A percentile compares a stretch with the other conserved stretches of the same genome.
Conservation (phyloP, 30 jellyfish, hydroid and myxozoan species). For the Cassiopea andromeda region DNA sequence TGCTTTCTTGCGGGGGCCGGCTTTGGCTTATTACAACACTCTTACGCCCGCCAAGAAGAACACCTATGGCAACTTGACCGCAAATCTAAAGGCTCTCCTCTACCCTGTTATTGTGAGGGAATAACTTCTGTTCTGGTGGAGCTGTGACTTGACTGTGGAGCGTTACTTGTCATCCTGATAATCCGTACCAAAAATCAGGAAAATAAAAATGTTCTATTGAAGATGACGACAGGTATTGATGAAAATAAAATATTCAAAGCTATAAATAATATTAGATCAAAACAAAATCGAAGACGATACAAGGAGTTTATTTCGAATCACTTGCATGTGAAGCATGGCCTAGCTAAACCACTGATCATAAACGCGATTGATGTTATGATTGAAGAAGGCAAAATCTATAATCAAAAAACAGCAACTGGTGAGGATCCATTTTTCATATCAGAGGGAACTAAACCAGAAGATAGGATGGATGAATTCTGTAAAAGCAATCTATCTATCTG, state of each 20-base stretch:
- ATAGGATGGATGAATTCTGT: too few relatives aligned
- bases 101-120: too few relatives aligned
- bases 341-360: not conserved
- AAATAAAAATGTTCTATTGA: not conserved
- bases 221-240: constrained; percentile 12
- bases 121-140: too few relatives aligned
- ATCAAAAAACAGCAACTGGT: constrained; percentile 12
- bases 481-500: too few relatives aligned
- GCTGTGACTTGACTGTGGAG: too few relatives aligned
- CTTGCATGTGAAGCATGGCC: constrained; percentile 18
- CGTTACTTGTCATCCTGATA: not conserved
- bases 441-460: too few relatives aligned
- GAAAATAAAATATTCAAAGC: constrained; percentile 16
- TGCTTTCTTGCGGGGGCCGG: not conserved
- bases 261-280: not conserved
- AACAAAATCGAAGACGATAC: constrained; percentile 13
- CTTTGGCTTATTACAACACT: not conserved
- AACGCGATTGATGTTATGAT: constrained; percentile 3
- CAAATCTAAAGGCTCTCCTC: not conserved
- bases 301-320: not conserved
- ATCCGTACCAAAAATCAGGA: not conserved
- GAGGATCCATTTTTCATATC: not conserved
- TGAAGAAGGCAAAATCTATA: constrained; percentile 14
- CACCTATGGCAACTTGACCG: not conserved
- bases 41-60: not conserved